Evolutionary conservation across 2,888 invertebrate genomes (phyloP), one percentile per base, ranked within the genome.

Genomic region (Parnassius smintheus): DNA sequence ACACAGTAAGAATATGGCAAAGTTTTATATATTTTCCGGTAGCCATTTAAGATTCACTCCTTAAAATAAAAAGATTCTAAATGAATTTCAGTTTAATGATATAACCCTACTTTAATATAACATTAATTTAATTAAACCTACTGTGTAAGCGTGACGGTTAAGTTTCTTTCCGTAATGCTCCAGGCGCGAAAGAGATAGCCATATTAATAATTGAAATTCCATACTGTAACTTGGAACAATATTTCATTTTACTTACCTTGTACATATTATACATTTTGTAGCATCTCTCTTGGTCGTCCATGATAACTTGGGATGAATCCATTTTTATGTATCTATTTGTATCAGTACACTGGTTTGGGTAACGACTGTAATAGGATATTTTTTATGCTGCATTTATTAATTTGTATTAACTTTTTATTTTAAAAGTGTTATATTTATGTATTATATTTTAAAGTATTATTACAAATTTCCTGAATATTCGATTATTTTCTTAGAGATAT

Each of bases 201-300:
- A 52, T 56, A 59, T 59, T 59, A 56, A 35, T 58, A 59, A 63
- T 63, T 59, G 59, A 59, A 63, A 59, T 63, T 59, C 59, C 63
- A 56, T 59, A 51, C 48, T 54, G 59, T 46, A 59, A 60, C 49
- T 51, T 54, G 56, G 51, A 59, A 60, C 49, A 55, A 65, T 58
- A 65, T 61, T 61, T 61, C 58, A 35, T 57, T 59, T 61, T 61
- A 68, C 82, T 85, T 80, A 91, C 91, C 89, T 89, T 90, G 72
- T 91, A 90, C 86, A 90, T 85, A 67, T 76, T 83, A 73, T 88
- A 91, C 69, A 86, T 77, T 76, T 89, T 91, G 77, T 90, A 91
- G 61, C 81, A 78, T 75, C 86, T 82, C 66, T 86, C 88, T 69
- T 85, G 88, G 67, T 85, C 85, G 65, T 83, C 85, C 70, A 82